A percentile compares a stretch with the other conserved stretches of the same genome.
These are phyloP conservation scores for Tipula helvola DNA, from an alignment of 2,888 invertebrate species.

Conservation along the genomic window DNA sequence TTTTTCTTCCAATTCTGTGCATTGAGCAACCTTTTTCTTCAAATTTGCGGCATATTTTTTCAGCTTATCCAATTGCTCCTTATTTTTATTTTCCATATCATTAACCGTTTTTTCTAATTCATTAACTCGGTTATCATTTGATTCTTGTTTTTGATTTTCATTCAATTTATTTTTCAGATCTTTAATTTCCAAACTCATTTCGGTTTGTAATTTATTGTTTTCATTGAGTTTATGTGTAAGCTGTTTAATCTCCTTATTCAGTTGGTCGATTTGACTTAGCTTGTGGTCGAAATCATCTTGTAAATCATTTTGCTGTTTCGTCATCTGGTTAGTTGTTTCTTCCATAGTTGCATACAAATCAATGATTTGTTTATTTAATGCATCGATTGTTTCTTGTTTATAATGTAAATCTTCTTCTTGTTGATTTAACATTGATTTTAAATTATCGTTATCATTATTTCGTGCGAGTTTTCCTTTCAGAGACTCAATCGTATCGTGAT, in stretches of 20 bases:
- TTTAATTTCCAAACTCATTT: slow-evolving; percentile 31
- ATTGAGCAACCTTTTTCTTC: slow-evolving; percentile 56
- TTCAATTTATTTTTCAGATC: neutral
- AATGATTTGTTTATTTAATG: slow-evolving; percentile 42
- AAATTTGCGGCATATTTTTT: slow-evolving; percentile 65
- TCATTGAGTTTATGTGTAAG: neutral
- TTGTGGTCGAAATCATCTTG: slow-evolving; percentile 36
- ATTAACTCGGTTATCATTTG: slow-evolving; percentile 23
- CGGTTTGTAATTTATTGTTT: slow-evolving; percentile 31
- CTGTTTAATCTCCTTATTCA: slow-evolving; percentile 33
- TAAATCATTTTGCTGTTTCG: slow-evolving; percentile 23
- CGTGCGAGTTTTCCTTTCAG: slow-evolving; percentile 32
- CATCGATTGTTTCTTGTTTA: slow-evolving; percentile 46
- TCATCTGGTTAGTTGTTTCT: slow-evolving; percentile 38
- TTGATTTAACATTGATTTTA: slow-evolving; percentile 25
- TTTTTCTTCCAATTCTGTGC: slow-evolving; percentile 50
- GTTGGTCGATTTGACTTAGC: slow-evolving; percentile 33
- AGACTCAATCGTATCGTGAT: slow-evolving; percentile 21
- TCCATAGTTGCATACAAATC: slow-evolving; percentile 44
- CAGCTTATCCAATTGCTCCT: slow-evolving; percentile 59
- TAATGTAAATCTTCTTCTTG: slow-evolving; percentile 35
- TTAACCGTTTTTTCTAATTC: slow-evolving; percentile 33
- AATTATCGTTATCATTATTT: slow-evolving; percentile 36
- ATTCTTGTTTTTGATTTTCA: slow-evolving; percentile 17
- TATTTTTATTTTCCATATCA: slow-evolving; percentile 47